Conservation (phyloP, 2,113 vertebrate genomes). For the Urocitellus parryii region DNA sequence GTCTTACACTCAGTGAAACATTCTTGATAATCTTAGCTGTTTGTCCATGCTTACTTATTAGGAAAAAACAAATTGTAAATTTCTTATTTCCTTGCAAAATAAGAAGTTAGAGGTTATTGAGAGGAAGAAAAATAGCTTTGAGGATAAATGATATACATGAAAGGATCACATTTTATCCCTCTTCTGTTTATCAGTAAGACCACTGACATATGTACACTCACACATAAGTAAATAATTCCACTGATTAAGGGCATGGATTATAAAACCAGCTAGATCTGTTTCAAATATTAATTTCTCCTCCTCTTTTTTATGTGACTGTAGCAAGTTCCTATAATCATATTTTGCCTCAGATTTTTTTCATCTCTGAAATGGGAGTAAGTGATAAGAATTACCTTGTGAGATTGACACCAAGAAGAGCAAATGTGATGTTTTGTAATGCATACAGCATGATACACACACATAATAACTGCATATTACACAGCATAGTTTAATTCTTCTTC, state of each 20-base stretch:
- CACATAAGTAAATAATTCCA: background rate
- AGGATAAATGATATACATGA: background rate
- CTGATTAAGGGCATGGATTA: background rate
- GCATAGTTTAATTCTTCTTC: background rate
- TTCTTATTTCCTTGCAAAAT: conserved; percentile 11
- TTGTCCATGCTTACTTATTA: background rate
- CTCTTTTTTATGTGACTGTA: background rate
- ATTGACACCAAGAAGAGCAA: background rate
- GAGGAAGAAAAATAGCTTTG: no score
- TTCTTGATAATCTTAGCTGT: background rate
- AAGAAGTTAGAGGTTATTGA: background rate
- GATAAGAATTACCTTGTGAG: background rate
- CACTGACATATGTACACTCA: no score
- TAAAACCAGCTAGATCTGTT: background rate
- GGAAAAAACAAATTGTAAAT: background rate
- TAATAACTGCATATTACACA: background rate
- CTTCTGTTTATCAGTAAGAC: background rate
- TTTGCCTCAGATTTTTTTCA: background rate
- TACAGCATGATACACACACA: rapidly evolving
- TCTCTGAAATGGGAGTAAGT: background rate
- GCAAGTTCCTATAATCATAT: background rate
- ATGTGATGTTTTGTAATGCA: no score
- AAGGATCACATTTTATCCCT: rapidly evolving
- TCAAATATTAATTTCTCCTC: background rate
- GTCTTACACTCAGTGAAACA: background rate